Evolutionary conservation across 2,113 vertebrate species (phyloP).

Genomic region (Tinamus guttatus): DNA sequence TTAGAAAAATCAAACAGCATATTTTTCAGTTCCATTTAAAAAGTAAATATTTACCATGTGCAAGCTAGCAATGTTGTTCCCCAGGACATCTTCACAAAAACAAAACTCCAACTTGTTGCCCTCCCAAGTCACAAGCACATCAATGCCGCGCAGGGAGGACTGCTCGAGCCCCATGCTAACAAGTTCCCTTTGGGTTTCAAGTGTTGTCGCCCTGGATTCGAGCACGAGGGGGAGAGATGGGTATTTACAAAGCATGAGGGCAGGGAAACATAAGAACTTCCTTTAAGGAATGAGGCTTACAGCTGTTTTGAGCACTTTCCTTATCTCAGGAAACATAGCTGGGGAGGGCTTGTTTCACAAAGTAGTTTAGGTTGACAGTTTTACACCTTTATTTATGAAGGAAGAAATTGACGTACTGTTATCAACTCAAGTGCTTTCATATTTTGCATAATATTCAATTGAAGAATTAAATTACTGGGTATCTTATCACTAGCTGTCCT

Average conservation of each 20-base stretch:
- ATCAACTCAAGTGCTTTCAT: neutral
- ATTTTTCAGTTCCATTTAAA: neutral
- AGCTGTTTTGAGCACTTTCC: slow-evolving; percentile 35
- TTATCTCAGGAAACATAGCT: slow-evolving; percentile 47
- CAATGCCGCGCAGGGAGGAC: neutral
- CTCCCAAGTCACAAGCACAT: neutral
- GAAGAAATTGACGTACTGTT: neutral
- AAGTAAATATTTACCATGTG: neutral
- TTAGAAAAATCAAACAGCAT: neutral
- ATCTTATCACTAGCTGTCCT: neutral
- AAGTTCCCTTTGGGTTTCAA: neutral
- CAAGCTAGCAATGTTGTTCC: neutral
- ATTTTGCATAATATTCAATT: neutral
- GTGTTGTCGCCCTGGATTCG: neutral
- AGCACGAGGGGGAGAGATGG: neutral
- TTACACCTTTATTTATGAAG: neutral
- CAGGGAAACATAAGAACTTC: neutral
- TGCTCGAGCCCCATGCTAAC: neutral
- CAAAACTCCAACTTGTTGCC: neutral
- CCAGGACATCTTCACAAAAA: neutral
- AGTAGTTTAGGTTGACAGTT: slow-evolving; percentile 2
- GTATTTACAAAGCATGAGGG: neutral
- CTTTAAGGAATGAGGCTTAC: slow-evolving; percentile 12
- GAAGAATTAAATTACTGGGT: neutral
- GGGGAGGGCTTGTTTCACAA: slow-evolving; percentile 24